Evolutionary conservation across 2,113 vertebrate genomes (phyloP).

Genomic region (Jacana jacana): DNA sequence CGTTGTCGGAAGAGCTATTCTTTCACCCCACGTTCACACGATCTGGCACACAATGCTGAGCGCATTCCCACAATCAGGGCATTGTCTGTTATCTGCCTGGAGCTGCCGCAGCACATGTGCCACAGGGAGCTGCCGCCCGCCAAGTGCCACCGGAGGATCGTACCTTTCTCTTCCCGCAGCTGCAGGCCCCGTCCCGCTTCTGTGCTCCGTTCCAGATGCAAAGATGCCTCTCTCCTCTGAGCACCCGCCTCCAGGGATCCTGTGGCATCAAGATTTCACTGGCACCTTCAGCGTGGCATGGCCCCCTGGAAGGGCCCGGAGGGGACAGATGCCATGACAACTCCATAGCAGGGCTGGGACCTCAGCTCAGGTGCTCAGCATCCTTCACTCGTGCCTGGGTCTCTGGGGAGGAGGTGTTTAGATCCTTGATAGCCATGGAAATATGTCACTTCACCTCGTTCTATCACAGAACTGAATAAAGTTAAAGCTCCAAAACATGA

Average conservation of each 20-base stretch:
- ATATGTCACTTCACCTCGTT: neutral
- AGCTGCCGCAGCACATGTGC: neutral
- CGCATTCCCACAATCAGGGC: neutral
- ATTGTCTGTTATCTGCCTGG: constrained; percentile 17
- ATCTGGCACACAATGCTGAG: neutral
- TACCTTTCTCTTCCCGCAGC: neutral
- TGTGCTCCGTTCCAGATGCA: neutral
- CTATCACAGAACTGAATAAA: neutral
- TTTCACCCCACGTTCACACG: neutral
- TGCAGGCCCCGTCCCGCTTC: neutral
- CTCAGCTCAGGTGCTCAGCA: neutral
- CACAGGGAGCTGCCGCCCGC: neutral
- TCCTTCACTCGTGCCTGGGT: neutral
- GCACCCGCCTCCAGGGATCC: neutral
- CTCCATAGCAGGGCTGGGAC: neutral
- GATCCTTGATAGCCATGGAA: neutral
- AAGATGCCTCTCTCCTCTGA: neutral
- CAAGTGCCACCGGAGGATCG: neutral
- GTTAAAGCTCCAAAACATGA: neutral
- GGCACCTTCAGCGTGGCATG: neutral
- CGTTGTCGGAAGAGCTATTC: neutral
- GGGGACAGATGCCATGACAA: neutral
- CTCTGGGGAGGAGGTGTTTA: neutral
- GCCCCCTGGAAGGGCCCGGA: neutral
- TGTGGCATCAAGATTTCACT: neutral